Conservation (phyloP, 2,113 vertebrate species). For the Onychostruthus taczanowskii region DNA sequence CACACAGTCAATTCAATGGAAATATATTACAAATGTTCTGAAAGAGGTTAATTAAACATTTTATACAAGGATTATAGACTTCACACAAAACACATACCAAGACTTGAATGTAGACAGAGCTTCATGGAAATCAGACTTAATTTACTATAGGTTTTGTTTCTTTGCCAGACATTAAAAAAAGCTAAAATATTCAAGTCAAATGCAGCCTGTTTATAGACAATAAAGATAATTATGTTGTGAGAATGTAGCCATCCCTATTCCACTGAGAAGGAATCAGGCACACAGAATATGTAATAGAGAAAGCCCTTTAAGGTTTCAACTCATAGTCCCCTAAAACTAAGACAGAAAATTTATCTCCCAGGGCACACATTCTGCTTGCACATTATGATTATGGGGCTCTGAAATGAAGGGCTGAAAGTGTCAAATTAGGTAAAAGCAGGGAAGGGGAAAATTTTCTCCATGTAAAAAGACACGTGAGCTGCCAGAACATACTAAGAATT, state of each 20-base stretch:
- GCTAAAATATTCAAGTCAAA: neutral
- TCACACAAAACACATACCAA: neutral
- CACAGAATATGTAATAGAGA: neutral
- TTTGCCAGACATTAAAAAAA: neutral
- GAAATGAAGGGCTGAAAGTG: neutral
- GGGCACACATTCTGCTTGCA: neutral
- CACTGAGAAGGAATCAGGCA: neutral
- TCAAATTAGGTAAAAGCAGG: neutral
- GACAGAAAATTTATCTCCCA: neutral
- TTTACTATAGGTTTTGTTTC: neutral
- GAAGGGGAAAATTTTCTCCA: neutral
- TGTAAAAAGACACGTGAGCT: neutral
- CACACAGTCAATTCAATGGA: neutral
- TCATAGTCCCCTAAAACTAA: neutral
- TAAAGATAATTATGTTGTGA: neutral
- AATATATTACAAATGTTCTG: neutral
- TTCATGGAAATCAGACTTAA: neutral
- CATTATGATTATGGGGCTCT: neutral
- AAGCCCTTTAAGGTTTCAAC: neutral
- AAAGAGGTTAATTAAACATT: constrained; percentile 50
- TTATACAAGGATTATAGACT: neutral
- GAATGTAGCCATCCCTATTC: neutral
- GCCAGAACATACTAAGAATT: neutral
- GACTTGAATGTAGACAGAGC: neutral
- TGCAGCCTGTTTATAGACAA: neutral